These are phyloP conservation scores for Luscinia megarhynchos DNA, from an alignment of 2,797 vertebrate species.

Conservation along the genomic window DNA sequence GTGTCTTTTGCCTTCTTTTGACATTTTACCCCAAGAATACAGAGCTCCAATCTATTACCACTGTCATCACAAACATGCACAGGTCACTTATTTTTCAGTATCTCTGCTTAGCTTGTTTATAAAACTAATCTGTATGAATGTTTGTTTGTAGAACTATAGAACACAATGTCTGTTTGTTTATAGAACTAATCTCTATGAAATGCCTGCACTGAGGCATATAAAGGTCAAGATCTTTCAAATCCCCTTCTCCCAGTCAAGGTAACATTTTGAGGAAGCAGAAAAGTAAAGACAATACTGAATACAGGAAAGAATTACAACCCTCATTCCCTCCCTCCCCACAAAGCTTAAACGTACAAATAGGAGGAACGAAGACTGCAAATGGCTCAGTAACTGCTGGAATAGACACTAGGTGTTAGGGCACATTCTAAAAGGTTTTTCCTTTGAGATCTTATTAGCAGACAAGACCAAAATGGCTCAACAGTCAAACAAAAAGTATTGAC, in stretches of 20 bases:
- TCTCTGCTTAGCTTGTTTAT: not conserved
- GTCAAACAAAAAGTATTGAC: not conserved
- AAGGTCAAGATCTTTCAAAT: conserved; percentile 37
- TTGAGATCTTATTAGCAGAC: not conserved
- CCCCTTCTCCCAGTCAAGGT: not conserved
- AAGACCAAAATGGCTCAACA: not conserved
- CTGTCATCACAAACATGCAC: not conserved
- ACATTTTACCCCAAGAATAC: not conserved
- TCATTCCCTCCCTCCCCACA: not conserved
- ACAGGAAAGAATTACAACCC: not conserved
- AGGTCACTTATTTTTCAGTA: not conserved
- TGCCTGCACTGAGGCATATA: not conserved
- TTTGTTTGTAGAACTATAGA: not conserved
- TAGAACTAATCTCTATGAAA: not conserved
- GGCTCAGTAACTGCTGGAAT: not conserved
- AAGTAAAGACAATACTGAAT: not conserved
- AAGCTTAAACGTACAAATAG: not conserved
- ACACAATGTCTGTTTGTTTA: not conserved
- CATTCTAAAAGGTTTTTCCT: not conserved
- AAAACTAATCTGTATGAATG: not conserved
- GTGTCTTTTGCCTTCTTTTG: not conserved
- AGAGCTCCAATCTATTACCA: not conserved
- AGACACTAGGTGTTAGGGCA: not conserved
- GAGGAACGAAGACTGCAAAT: not conserved
- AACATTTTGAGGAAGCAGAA: not conserved